These are phyloP conservation scores for Nomada ruficornis DNA, from an alignment of 2,888 invertebrate genomes.

Conservation along the genomic window DNA sequence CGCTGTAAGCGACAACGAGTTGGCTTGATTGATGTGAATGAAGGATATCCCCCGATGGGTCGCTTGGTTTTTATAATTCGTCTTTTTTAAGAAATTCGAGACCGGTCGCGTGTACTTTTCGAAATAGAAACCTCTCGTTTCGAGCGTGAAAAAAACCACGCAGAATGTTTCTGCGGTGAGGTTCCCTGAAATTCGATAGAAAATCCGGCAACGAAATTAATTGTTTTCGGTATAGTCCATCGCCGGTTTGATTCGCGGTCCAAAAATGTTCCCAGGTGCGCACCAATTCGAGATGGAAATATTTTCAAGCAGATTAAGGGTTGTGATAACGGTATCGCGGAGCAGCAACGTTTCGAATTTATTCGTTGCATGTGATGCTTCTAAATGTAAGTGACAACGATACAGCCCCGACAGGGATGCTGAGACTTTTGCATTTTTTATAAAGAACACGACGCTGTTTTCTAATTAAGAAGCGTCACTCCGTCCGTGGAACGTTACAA, in stretches of 20 bases:
- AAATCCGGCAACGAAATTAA: not conserved
- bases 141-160: not conserved
- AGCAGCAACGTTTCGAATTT: not conserved
- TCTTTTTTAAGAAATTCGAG: not conserved
- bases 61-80: not conserved
- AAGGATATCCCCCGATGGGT: not conserved
- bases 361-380: no score
- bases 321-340: no score
- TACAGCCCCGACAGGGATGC: not conserved
- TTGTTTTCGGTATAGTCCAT: not conserved
- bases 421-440: not conserved
- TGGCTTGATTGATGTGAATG: slow-evolving; percentile 12
- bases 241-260: not conserved
- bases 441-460: not conserved
- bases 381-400: no score
- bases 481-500: not conserved
- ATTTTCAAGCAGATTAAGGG: not conserved
- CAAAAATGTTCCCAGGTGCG: not conserved
- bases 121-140: not conserved
- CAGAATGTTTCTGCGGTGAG: not conserved
- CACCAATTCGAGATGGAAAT: not conserved
- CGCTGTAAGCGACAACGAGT: not conserved
- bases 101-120: no score
- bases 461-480: not conserved
- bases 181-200: not conserved